A percentile compares a stretch with the other conserved stretches of the same genome.
Conservation (phyloP, 2,113 vertebrate species). For the Ceyx margarethae region DNA sequence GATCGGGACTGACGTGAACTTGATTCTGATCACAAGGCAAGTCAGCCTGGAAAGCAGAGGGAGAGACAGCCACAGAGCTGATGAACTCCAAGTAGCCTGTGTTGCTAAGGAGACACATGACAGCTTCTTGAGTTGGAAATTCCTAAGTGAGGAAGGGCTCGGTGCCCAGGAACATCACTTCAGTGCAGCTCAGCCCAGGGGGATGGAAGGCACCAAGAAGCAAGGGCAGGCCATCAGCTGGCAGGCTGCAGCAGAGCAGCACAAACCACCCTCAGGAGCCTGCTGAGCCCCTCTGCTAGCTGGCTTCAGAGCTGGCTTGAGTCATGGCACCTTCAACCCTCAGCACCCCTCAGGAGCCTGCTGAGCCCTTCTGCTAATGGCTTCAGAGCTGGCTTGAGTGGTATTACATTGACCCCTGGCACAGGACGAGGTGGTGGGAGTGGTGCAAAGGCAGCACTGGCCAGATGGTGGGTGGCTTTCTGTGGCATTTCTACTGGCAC, state of each 20-base stretch:
- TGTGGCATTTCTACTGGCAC: background rate
- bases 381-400: background rate
- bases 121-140: background rate
- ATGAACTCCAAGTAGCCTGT: background rate
- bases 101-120: slow-evolving; percentile 30
- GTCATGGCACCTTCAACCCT: background rate
- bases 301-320: background rate
- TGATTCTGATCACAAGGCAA: background rate
- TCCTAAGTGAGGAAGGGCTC: background rate
- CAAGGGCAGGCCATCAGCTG: background rate
- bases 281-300: background rate
- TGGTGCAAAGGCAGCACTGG: background rate
- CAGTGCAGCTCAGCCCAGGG: background rate
- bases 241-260: background rate
- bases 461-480: background rate
- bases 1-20: background rate
- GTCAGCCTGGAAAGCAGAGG: background rate
- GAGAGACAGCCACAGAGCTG: background rate
- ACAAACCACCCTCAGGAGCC: rapidly evolving
- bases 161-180: background rate
- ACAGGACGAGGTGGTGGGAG: background rate
- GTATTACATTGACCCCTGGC: background rate
- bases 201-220: background rate
- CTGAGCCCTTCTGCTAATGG: background rate
- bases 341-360: rapidly evolving